Base-by-base conservation (phyloP, 2,797 vertebrate genomes). In the Pitangus sulphuratus region DNA sequence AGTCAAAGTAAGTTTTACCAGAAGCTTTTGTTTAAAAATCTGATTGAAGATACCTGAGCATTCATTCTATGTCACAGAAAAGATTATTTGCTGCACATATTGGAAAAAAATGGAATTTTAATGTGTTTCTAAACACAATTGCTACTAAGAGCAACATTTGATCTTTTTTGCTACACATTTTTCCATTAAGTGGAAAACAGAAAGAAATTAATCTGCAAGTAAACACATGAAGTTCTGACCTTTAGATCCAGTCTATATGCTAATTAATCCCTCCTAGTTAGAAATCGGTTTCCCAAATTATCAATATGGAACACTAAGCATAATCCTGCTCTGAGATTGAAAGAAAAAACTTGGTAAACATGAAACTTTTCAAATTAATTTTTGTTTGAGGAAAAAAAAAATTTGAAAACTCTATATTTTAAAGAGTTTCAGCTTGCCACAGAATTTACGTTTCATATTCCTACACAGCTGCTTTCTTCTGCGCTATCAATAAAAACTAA, bases 401-500 rank as follows among this genome's bases (percentile, higher is more conserved):
- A 19, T 93, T 82, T 89, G 72, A 95, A 97, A 97, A 95, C 62
- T 89, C 81, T 79, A 30, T 92, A 78, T 95, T 96, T 97, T 96
- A 83, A 95, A 93, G 87, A 58, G 9, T 93, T 97, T 95, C 77
- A 92, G 89, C 62, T 93, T 96, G 94, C 87, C 57, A 89, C 39
- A 97, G 82, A 97, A 87, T 89, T 94, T 94, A 77, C 90, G 96
- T 97, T 98, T 97, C 87, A 96, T 96, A 94, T 91, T 97, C 42
- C 96, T 94, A 96, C 68, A 90, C 39, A 96, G 84, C 66, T 44
- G 15, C 95, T 98, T 97, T 97, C 83, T 94, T 96, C 94, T 94
- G 12, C 58, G 66, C 95, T 98, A 98, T 95, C 97, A 98, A 96
- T 98, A 97, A 98, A 98, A 98, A 97, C 91, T 95, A 97, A 97